phyloP scores from a whole-genome alignment of 2,113 vertebrate genomes.

The Lamprotornis superbus region DNA sequence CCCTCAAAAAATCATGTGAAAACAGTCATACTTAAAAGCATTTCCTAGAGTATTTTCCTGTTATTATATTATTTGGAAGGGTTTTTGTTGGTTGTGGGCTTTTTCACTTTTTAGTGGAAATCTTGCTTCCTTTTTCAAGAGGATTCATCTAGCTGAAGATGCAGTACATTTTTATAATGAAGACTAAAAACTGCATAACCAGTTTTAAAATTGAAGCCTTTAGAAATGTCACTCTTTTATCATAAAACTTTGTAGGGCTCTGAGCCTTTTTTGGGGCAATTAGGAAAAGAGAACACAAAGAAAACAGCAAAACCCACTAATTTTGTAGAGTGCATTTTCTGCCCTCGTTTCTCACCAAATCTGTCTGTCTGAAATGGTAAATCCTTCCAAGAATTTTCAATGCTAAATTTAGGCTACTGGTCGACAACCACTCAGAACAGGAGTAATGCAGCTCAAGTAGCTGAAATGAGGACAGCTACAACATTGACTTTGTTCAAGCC shows the following conservation, averaged over 20 bases:
- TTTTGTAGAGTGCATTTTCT: neutral
- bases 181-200: neutral
- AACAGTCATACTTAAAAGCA: neutral
- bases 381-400: neutral
- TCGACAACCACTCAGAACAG: neutral
- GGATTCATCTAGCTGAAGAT: neutral
- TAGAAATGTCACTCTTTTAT: neutral
- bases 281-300: neutral
- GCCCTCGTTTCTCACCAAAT: neutral
- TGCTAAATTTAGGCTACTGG: neutral
- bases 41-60: neutral
- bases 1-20: neutral
- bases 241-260: neutral
- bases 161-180: neutral
- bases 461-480: neutral
- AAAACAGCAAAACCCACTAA: neutral
- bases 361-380: neutral
- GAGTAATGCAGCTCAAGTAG: neutral
- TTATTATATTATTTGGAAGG: neutral
- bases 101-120: neutral
- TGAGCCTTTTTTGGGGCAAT: neutral
- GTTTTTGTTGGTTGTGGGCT: neutral
- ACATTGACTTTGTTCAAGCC: neutral
- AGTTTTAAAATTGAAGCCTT: neutral
- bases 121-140: neutral